These are phyloP conservation scores for Vanacampus margaritifer DNA, from an alignment of 2,113 vertebrate species.

Conservation along the genomic window DNA sequence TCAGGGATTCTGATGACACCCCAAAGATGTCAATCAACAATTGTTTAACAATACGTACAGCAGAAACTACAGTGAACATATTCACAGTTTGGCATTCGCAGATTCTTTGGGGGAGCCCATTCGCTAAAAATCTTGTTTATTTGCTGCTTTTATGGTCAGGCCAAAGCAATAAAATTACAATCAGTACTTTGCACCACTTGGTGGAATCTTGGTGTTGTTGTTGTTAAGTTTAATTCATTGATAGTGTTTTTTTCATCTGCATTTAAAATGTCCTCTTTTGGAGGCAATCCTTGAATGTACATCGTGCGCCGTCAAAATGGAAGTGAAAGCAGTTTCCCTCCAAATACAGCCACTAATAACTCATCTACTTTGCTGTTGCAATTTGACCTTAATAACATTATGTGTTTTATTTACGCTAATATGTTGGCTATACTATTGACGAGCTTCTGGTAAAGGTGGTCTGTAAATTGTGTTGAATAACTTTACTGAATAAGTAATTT, in stretches of 20 bases:
- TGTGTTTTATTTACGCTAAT: neutral
- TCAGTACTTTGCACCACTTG: neutral
- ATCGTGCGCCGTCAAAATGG: too few species aligned
- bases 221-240: neutral
- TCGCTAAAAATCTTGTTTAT: neutral
- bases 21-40: slow-evolving; percentile 17
- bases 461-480: neutral
- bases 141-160: neutral
- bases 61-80: neutral
- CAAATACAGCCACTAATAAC: too few species aligned
- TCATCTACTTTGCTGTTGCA: neutral
- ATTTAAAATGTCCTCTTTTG: neutral
- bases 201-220: neutral
- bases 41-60: neutral
- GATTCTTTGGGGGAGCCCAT: neutral
- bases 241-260: neutral
- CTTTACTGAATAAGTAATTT: too few species aligned
- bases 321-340: too few species aligned
- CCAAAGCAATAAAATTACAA: neutral
- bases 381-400: neutral
- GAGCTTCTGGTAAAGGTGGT: neutral
- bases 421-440: neutral
- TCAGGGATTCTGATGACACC: neutral
- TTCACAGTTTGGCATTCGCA: neutral
- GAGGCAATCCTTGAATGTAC: too few species aligned